These are phyloP conservation scores for Cirrhinus mrigala DNA, from an alignment of 2,797 vertebrate genomes.

Conservation along the genomic window DNA sequence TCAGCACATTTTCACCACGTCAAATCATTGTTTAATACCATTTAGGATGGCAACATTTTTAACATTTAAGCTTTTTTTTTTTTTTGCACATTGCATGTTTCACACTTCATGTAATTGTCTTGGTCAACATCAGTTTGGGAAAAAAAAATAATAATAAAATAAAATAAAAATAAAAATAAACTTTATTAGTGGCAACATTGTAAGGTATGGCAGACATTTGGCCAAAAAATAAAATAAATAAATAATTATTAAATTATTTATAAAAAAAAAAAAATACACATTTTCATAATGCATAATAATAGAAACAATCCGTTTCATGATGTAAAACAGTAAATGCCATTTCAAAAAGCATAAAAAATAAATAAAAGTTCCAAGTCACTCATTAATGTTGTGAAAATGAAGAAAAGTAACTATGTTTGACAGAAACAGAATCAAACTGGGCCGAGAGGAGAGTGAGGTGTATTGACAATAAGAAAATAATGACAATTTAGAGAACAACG, in stretches of 20 bases:
- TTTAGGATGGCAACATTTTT: not conserved
- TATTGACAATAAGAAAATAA: not conserved
- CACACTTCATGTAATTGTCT: not conserved
- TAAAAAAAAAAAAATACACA: no score
- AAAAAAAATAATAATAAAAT: no score
- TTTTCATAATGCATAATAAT: no score
- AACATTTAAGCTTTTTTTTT: not conserved
- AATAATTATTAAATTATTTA: not conserved
- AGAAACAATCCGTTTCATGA: not conserved
- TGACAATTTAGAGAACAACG: not conserved
- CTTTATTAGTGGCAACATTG: not conserved
- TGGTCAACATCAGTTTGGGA: not conserved
- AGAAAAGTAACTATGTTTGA: not conserved
- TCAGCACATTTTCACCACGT: not conserved
- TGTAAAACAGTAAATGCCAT: not conserved
- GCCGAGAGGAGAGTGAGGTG: not conserved
- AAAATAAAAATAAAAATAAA: no score
- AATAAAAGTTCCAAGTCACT: not conserved
- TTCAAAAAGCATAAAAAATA: not conserved
- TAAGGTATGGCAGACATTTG: not conserved
- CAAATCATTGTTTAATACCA: not conserved
- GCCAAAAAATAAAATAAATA: not conserved
- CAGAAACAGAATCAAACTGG: not conserved
- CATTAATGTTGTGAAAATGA: not conserved
- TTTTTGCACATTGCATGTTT: not conserved